Conservation (phyloP, 2,113 vertebrate species). For the Haemorhous mexicanus region DNA sequence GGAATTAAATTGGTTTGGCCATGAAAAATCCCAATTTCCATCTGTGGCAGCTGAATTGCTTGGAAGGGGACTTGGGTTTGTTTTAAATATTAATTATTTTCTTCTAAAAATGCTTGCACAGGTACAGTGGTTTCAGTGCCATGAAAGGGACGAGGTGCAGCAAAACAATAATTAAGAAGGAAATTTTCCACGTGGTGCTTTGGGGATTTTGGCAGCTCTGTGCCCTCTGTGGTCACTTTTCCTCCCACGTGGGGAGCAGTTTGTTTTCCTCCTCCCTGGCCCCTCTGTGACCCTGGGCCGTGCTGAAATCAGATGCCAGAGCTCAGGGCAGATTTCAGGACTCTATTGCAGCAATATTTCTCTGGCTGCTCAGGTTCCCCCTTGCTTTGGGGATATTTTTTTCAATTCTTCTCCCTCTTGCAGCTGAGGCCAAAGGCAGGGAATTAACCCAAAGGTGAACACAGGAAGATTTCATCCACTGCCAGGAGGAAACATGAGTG, state of each 20-base stretch:
- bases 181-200: fast-evolving
- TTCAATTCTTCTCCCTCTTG: neutral
- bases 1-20: neutral
- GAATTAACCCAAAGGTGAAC: neutral
- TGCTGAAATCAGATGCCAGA: neutral
- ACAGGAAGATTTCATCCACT: neutral
- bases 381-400: neutral
- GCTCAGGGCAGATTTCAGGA: neutral
- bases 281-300: neutral
- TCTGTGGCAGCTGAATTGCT: neutral
- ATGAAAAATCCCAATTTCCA: neutral
- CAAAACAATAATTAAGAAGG: neutral
- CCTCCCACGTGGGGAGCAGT: neutral
- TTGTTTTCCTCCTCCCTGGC: neutral
- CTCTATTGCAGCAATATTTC: neutral
- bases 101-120: fast-evolving
- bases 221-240: neutral
- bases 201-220: neutral
- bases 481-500: neutral
- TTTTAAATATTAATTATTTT: neutral
- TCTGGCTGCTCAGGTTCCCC: neutral
- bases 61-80: neutral
- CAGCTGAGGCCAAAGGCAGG: neutral
- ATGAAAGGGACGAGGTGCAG: neutral
- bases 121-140: neutral